Evolutionary conservation across 2,888 invertebrate genomes (phyloP), one percentile per base, ranked within the genome.

Genomic region (Macroteleia sp.): DNA sequence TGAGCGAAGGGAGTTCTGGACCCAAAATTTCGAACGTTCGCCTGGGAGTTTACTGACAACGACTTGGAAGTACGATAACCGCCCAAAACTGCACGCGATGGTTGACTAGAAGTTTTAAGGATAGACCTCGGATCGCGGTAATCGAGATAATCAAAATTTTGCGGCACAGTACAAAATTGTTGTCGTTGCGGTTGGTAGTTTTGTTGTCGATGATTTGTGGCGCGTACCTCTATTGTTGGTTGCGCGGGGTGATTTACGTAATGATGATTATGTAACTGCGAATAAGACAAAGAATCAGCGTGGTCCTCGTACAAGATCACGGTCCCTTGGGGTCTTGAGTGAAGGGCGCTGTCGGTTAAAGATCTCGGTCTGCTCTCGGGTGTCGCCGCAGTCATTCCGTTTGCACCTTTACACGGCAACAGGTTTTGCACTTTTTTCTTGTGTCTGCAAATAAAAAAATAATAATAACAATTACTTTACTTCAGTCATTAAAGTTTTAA

Each of bases 291-390:
- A 81, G 94, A 93, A 91, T 95, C 96, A 88, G 95, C 96, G 78
- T 94, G 93, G 92, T 96, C 96, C 92, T 96, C 96, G 93, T 96
- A 96, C 67, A 96, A 92, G 36, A 95, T 95, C 0, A 94, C 73
- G 92, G 66, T 92, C 92, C 85, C 88, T 48, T 82, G 82, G 83
- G 86, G 87, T 39, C 82, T 89, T 77, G 71, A 87, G 87, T 80
- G 89, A 92, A 93, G 42, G 90, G 92, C 25, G 91, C 89, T 12
- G 91, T 91, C 25, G n/a, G n/a, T n/a, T n/a, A n/a, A n/a, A n/a
- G n/a, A n/a, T n/a, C n/a, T n/a, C n/a, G n/a, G n/a, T n/a, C n/a
- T n/a, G n/a, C n/a, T n/a, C n/a, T n/a, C n/a, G n/a, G n/a, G n/a
- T n/a, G n/a, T n/a, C n/a, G n/a, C n/a, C n/a, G n/a, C n/a, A n/a